Evolutionary conservation across 2,888 invertebrate species (phyloP), one percentile per base, ranked within the genome.

Genomic region (Dermolepida albohirtum): DNA sequence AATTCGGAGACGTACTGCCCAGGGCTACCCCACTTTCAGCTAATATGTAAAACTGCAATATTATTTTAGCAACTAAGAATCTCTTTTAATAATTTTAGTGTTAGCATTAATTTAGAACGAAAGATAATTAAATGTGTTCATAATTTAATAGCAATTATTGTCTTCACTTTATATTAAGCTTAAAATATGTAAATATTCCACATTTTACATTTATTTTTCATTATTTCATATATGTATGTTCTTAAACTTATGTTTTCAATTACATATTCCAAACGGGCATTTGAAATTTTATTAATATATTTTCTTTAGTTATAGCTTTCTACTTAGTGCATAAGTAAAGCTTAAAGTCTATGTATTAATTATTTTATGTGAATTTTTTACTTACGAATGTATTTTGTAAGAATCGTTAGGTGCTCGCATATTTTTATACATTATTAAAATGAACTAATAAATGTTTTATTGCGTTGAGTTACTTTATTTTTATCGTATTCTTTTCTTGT

Each of bases 341-440:
- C 4, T 27, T 52, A 52, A n/a, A n/a, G 12, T 29, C n/a, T 49
- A 34, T 34, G 34, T 34, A 34, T 34, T 34, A 34, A 34, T n/a
- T 34, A 34, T 6, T 29, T 52, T 22, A 16, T 41, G 59, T 59
- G 29, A 44, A 22, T 59, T 27, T 43, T 29, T 40, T 57, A 34
- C 34, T 6, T 34, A 34, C 6, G 10, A 5, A 8, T 16, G 27
- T 29, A 29, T 44, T 59, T 6, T 59, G 43, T 22, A 34, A 47
- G 44, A 34, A 47, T 59, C 59, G 11, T 44, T 47, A 59, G 59
- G 59, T 59, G 59, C 59, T 59, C 44, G 44, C 29, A 59, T 59
- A 59, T 59, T 59, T 59, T 59, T 59, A 47, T 59, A 59, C 34
- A 59, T 27, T 59, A 44, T 14, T 12, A 59, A 47, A 34, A 52